Evolutionary conservation across 2,888 invertebrate species (phyloP).

Genomic region (Myathropa florea): DNA sequence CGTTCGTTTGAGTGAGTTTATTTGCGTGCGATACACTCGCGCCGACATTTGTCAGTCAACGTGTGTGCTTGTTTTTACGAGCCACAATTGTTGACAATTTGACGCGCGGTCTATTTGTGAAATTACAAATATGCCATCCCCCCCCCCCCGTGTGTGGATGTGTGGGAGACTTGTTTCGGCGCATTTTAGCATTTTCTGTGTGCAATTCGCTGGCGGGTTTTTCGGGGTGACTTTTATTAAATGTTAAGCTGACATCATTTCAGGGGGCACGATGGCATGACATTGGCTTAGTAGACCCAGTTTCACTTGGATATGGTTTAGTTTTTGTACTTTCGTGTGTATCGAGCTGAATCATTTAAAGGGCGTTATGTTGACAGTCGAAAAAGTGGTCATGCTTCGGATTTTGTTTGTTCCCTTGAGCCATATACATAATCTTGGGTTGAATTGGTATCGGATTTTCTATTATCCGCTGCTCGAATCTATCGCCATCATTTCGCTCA

Average conservation of each 20-base stretch:
- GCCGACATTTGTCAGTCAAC: conserved; percentile 47
- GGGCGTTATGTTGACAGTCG: conserved; percentile 2
- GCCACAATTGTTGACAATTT: conserved; percentile 52
- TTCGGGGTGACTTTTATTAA: background rate
- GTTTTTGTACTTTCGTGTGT: background rate
- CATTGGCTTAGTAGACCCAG: background rate
- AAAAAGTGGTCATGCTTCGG: background rate
- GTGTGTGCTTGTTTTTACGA: conserved; percentile 34
- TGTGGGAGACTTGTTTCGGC: background rate
- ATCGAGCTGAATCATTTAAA: conserved; percentile 21
- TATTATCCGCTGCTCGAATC: background rate
- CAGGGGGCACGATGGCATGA: conserved; percentile 32
- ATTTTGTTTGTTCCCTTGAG: background rate
- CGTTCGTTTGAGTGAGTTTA: conserved; percentile 11
- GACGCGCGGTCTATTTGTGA: conserved; percentile 35
- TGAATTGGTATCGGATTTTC: background rate
- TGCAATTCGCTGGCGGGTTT: conserved; percentile 15
- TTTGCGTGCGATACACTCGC: conserved; percentile 22
- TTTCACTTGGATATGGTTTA: background rate
- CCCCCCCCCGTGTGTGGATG: background rate
- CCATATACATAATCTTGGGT: background rate
- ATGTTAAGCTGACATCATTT: conserved; percentile 48
- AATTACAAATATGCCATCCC: background rate
- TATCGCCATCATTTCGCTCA: background rate
- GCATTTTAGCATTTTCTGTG: background rate